Conservation (phyloP, 2,113 vertebrate genomes). For the Lepidothrix coronata region DNA sequence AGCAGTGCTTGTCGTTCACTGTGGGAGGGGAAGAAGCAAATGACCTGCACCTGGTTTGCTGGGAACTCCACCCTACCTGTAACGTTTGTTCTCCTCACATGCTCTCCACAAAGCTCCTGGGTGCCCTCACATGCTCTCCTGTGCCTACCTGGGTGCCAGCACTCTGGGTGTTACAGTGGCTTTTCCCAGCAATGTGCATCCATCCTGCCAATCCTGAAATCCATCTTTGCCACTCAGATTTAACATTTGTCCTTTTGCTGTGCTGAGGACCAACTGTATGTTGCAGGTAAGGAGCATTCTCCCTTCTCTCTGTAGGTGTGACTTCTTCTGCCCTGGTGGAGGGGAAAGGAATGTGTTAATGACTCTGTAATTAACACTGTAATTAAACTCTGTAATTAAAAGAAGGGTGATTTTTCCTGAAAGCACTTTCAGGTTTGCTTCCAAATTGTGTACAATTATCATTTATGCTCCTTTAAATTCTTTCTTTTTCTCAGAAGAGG, state of each 20-base stretch:
- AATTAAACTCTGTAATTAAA: too few species aligned
- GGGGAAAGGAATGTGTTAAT: background rate
- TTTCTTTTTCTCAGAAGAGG: conserved; percentile 37
- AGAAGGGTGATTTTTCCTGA: conserved; percentile 9
- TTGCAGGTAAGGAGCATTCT: background rate
- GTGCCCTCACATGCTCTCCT: background rate
- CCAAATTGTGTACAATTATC: conserved; percentile 3
- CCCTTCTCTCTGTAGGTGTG: background rate
- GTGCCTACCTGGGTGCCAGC: accelerated
- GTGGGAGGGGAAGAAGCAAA: background rate
- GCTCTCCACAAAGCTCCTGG: background rate
- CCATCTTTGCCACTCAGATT: background rate
- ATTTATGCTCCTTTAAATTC: conserved; percentile 15
- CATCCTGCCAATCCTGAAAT: background rate
- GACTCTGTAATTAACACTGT: too few species aligned
- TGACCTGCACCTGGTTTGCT: background rate
- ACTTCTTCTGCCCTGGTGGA: background rate
- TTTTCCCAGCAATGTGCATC: background rate
- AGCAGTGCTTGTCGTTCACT: accelerated
- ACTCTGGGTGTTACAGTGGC: accelerated
- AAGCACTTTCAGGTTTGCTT: background rate
- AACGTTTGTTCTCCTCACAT: accelerated
- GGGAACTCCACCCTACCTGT: background rate
- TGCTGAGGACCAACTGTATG: background rate
- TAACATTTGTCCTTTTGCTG: background rate